A percentile compares a stretch with the other conserved stretches of the same genome.
Evolutionary conservation across 1,140 invertebrate species (phyloP).

Genomic region (Drosophila sp.): DNA sequence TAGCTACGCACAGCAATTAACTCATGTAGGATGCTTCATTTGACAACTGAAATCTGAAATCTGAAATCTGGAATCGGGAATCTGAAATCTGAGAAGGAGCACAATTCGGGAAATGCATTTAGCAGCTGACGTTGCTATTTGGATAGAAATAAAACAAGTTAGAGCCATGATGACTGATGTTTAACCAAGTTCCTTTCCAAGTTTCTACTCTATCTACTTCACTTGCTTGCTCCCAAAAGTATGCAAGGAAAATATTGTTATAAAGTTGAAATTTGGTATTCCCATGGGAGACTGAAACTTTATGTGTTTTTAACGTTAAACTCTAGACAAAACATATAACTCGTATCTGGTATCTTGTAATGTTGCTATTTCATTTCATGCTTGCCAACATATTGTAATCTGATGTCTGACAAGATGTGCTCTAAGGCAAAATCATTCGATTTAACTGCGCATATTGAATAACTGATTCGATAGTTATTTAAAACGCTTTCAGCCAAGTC

Average conservation of each 20-base stretch:
- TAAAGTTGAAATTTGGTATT: constrained; percentile 9
- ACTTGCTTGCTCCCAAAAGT: neutral
- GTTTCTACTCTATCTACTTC: constrained; percentile 3
- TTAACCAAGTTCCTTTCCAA: neutral
- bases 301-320: constrained; percentile 12
- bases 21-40: neutral
- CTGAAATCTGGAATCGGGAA: no score
- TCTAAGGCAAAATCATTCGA: constrained; percentile 17
- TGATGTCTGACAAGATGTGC: neutral
- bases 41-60: neutral
- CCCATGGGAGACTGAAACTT: constrained; percentile 2
- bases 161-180: constrained; percentile 8
- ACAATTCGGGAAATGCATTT: neutral
- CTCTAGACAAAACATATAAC: constrained; percentile 5
- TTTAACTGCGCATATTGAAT: constrained; percentile 42
- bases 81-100: neutral
- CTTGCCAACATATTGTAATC: constrained; percentile 14
- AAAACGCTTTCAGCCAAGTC: constrained; percentile 3
- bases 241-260: constrained; percentile 6
- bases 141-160: no score
- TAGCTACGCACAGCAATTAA: constrained; percentile 1
- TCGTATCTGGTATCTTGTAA: neutral
- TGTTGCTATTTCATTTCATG: constrained; percentile 1
- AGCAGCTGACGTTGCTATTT: neutral
- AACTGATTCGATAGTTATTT: constrained; percentile 35